Base-by-base conservation (phyloP, 1,140 invertebrate species). In the Lasioglossum albipes region DNA sequence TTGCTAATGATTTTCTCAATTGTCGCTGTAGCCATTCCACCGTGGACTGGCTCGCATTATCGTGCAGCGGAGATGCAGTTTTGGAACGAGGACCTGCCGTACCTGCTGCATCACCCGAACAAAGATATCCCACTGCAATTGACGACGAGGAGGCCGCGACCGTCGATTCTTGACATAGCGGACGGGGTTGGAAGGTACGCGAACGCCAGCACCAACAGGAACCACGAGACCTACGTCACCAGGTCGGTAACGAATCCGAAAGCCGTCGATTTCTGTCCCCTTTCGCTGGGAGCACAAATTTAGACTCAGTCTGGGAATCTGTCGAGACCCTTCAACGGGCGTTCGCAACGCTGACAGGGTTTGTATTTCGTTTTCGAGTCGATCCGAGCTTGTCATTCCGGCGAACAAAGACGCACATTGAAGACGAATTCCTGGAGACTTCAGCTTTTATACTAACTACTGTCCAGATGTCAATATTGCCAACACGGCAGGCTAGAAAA, bases 31-130 rank as follows among this genome's bases (percentile, higher is more conserved):
- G 96, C 95, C 62, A 95, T 96, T 81, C 96, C 96, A 27, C 95
- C 96, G 0, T 93, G 93, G 20, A 93, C 95, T 68, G 94, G 95
- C 73, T 94, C 94, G 69, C 94, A 94, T 45, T 97, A 97, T 89
- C 91, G 96, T 61, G 91, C 94, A 4, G 93, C 94, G 61, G 95
- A 96, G 86, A 96, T 96, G 89, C 94, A 94, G 41, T 97, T 95
- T 87, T 97, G 96, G 96, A 96, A 96, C 84, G 94, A 96, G 59
- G 92, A 93, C 22, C 90, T 97, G 52, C 96, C 96, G 0, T 94
- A 91, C 87, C 95, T 91, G 93, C 94, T 93, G 85, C 91, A 89
- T 86, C 91, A 94, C 87, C 90, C 93, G 81, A 78, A 91, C 81
- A 70, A 91, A 89, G 86, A 93, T 85, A 70, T 89, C 70, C 27